These are phyloP conservation scores for Gymnoscelis rufifasciata DNA, from an alignment of 2,888 invertebrate genomes.

Conservation along the genomic window DNA sequence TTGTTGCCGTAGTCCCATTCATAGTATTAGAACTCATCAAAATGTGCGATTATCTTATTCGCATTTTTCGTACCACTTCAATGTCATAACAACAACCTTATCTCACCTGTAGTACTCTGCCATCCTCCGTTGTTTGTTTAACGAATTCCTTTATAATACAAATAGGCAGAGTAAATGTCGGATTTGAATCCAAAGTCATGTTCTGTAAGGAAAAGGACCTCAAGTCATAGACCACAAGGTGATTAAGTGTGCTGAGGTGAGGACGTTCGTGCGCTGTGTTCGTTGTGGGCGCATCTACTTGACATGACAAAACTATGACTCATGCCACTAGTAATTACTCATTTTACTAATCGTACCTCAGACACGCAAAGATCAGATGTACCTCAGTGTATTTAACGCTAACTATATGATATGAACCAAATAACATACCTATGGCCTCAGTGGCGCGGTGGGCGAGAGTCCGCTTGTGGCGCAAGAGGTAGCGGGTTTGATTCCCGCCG, in stretches of 20 bases:
- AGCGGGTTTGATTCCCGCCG: too few species aligned
- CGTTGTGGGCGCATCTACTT: conserved; percentile 28
- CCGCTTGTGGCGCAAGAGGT: too few species aligned
- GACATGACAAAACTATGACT: conserved; percentile 27
- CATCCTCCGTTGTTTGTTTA: conserved; percentile 5
- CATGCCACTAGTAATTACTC: conserved; percentile 27
- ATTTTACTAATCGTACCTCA: conserved; percentile 26
- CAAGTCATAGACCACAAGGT: conserved; percentile 39
- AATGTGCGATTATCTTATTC: not conserved
- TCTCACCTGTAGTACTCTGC: not conserved
- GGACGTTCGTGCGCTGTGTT: conserved; percentile 33
- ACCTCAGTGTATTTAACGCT: too few species aligned
- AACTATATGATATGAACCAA: too few species aligned
- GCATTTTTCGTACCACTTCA: not conserved
- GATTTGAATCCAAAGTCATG: conserved; percentile 37
- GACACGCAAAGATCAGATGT: conserved; percentile 12
- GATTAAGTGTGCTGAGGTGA: conserved; percentile 28
- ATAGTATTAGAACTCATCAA: too few species aligned
- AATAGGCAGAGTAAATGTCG: conserved; percentile 12
- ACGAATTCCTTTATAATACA: conserved; percentile 8
- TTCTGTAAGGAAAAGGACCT: conserved; percentile 43
- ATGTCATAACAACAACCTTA: conserved; percentile 1
- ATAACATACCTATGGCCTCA: too few species aligned
- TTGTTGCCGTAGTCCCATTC: conserved; percentile 45
- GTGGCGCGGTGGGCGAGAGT: too few species aligned